Evolutionary conservation across 2,797 vertebrate genomes (phyloP).

Genomic region (Phoxinus dragarum): DNA sequence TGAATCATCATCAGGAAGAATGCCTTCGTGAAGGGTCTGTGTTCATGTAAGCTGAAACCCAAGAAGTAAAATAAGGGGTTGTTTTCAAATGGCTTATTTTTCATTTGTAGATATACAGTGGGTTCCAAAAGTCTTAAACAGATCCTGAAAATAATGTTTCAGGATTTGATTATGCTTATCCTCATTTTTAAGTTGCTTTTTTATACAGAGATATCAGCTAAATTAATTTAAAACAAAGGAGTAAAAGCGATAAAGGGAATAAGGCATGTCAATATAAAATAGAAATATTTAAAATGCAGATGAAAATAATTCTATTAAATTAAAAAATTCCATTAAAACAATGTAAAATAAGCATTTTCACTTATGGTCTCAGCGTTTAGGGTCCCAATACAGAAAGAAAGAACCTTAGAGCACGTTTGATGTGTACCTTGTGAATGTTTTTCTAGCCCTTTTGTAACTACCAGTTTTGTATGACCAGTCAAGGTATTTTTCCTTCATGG

Average conservation of each 20-base stretch:
- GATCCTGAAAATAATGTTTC: neutral
- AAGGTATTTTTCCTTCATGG: slow-evolving; percentile 89
- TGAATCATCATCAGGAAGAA: slow-evolving; percentile 93
- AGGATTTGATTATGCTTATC: neutral
- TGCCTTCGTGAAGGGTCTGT: slow-evolving; percentile 84
- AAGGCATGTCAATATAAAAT: neutral
- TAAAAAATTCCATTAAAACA: neutral
- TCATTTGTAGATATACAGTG: neutral
- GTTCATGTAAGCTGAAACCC: slow-evolving; percentile 85
- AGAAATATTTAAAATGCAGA: neutral
- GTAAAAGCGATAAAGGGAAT: neutral
- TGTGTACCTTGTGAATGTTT: slow-evolving; percentile 84
- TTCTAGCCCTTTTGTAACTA: slow-evolving; percentile 89
- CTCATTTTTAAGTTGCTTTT: neutral
- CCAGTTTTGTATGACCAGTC: slow-evolving; percentile 86
- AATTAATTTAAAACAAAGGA: neutral
- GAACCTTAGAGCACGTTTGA: neutral
- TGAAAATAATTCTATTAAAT: neutral
- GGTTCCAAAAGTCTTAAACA: neutral
- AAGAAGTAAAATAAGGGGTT: neutral
- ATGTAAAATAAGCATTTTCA: neutral
- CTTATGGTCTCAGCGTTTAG: too few species aligned
- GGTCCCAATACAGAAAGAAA: neutral
- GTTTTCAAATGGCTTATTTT: neutral
- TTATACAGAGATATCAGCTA: neutral